These are phyloP conservation scores for Hemicordylus capensis DNA, from an alignment of 2,113 vertebrate genomes.

Conservation along the genomic window DNA sequence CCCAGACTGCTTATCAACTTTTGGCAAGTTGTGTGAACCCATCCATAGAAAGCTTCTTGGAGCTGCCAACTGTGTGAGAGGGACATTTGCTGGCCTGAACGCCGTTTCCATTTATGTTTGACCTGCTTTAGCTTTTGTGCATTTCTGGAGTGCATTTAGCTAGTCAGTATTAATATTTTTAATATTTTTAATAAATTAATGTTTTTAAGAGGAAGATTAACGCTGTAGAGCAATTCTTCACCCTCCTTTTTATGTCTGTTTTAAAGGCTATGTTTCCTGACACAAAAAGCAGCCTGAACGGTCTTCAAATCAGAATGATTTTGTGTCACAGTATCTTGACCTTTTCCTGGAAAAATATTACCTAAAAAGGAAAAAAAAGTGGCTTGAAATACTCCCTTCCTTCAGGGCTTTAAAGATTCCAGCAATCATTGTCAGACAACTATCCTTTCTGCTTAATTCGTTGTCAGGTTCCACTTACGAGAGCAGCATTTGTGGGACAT, in stretches of 20 bases:
- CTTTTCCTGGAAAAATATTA: conserved; percentile 54
- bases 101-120: background rate
- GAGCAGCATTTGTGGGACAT: conserved; percentile 37
- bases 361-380: conserved; percentile 36
- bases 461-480: conserved; percentile 43
- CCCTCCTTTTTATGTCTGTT: background rate
- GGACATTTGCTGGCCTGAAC: background rate
- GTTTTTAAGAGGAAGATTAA: background rate
- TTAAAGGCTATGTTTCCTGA: conserved; percentile 27
- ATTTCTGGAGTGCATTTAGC: conserved; percentile 1
- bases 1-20: too few relatives aligned
- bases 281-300: conserved; percentile 35
- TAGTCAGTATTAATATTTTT: conserved; percentile 14
- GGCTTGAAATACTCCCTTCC: conserved; percentile 21
- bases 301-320: conserved; percentile 60
- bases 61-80: background rate
- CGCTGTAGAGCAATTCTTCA: background rate
- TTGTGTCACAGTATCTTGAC: conserved; percentile 59
- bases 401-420: conserved; percentile 49
- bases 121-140: background rate
- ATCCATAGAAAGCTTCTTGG: background rate
- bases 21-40: too few relatives aligned
- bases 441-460: conserved; percentile 27
- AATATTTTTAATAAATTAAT: background rate
- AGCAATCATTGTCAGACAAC: conserved; percentile 43